Conservation (phyloP, 2,113 vertebrate species). For the Piaya cayana region DNA sequence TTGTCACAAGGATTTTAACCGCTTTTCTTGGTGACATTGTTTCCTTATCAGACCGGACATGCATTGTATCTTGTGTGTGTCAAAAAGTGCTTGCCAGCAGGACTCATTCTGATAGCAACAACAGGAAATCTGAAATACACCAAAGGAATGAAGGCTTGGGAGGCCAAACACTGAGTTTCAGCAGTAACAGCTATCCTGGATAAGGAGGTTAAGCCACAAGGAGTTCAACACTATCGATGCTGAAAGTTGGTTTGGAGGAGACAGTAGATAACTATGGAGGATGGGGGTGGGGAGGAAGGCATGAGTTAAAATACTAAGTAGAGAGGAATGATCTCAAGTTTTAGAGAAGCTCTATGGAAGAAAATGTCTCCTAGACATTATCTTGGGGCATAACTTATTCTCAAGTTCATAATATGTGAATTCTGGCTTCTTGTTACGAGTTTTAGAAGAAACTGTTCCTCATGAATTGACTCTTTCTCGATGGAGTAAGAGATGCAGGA, state of each 20-base stretch:
- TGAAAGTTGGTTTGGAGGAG: neutral
- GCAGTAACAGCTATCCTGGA: neutral
- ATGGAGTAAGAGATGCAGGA: neutral
- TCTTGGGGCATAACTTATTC: neutral
- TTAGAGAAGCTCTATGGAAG: neutral
- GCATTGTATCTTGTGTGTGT: constrained; percentile 33
- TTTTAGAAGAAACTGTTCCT: neutral
- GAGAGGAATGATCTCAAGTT: neutral
- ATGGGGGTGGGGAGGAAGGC: too few relatives aligned
- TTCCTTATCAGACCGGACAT: constrained; percentile 20
- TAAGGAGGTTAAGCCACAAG: constrained; percentile 8
- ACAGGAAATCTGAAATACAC: constrained; percentile 46
- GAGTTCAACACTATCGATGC: neutral
- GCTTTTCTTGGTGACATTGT: neutral
- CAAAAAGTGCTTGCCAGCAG: constrained; percentile 20
- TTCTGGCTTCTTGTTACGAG: neutral
- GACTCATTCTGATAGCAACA: neutral
- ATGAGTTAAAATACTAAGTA: neutral
- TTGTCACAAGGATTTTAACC: constrained; percentile 24
- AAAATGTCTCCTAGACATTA: neutral
- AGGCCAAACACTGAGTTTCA: neutral
- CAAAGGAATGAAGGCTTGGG: constrained; percentile 5
- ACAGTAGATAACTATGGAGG: neutral
- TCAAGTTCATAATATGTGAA: neutral
- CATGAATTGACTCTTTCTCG: neutral